Conservation (phyloP, 1,140 invertebrate genomes). For the Cotesia typhae region DNA sequence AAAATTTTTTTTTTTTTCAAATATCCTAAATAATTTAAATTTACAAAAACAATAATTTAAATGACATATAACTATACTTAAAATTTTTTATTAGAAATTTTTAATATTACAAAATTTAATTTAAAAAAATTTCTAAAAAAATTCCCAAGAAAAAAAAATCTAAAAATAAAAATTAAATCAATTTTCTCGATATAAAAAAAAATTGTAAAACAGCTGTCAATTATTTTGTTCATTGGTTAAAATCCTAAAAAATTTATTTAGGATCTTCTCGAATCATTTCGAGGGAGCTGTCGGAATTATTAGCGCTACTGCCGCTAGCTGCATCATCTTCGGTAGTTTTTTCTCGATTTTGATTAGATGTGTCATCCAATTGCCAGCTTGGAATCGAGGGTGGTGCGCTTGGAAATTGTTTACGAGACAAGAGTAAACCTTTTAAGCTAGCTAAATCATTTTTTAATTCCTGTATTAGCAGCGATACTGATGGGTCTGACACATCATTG, state of each 20-base stretch:
- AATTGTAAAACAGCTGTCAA: not conserved
- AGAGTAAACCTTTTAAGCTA: constrained; percentile 78
- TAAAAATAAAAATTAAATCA: constrained; percentile 14
- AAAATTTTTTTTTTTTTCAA: no score
- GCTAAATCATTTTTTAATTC: constrained; percentile 78
- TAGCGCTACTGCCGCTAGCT: constrained; percentile 63
- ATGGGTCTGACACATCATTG: constrained; percentile 61
- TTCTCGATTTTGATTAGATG: constrained; percentile 54
- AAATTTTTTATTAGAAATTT: no score
- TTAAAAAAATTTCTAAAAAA: no score
- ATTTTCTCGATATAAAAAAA: constrained; percentile 19
- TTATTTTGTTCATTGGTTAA: not conserved
- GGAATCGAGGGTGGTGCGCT: constrained; percentile 78
- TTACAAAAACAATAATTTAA: no score
- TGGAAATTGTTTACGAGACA: constrained; percentile 82
- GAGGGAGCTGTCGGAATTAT: constrained; percentile 64
- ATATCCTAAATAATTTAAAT: no score
- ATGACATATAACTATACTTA: no score
- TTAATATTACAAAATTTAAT: no score
- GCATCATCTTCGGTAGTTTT: constrained; percentile 61
- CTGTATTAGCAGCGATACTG: constrained; percentile 71
- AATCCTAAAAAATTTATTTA: constrained; percentile 45
- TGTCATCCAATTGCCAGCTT: constrained; percentile 73
- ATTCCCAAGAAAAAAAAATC: no score
- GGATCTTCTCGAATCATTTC: constrained; percentile 65